phyloP scores from a whole-genome alignment of 2,888 invertebrate species.

The Gandaritis pyraliata region DNA sequence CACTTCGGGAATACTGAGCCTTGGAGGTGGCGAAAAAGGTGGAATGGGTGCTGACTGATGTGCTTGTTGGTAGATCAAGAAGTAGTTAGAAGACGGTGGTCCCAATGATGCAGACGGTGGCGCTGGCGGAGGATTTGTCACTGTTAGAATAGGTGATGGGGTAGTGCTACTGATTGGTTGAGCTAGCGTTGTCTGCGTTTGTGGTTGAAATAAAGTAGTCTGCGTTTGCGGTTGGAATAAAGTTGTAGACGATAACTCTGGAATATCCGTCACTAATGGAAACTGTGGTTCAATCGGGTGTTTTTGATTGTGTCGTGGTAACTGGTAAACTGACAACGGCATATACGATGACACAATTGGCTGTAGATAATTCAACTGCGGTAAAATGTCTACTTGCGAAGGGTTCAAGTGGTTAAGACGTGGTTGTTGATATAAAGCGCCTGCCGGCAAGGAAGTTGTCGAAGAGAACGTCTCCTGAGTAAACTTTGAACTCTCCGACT shows the following conservation, averaged over 20 bases:
- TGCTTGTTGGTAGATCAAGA: constrained; percentile 58
- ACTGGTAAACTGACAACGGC: constrained; percentile 8
- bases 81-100: constrained; percentile 42
- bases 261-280: constrained; percentile 19
- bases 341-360: constrained; percentile 19
- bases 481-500: constrained; percentile 16
- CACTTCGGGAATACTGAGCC: constrained; percentile 29
- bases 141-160: constrained; percentile 8
- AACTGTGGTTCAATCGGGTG: constrained; percentile 10
- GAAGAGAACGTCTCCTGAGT: constrained; percentile 14
- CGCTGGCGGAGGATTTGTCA: constrained; percentile 6
- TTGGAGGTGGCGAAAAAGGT: constrained; percentile 21
- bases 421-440: constrained; percentile 23
- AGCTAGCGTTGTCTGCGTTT: constrained; percentile 13
- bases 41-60: constrained; percentile 47
- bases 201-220: constrained; percentile 8
- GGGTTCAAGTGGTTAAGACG: constrained; percentile 14
- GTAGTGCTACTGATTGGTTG: constrained; percentile 8
- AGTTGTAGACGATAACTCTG: constrained; percentile 6
- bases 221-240: constrained; percentile 14
- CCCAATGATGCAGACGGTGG: not conserved
- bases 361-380: constrained; percentile 21
- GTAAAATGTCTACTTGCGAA: constrained; percentile 19
- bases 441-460: constrained; percentile 37
- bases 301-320: constrained; percentile 9